Evolutionary conservation across 2,888 invertebrate species (phyloP).

Genomic region (Nomada flava): DNA sequence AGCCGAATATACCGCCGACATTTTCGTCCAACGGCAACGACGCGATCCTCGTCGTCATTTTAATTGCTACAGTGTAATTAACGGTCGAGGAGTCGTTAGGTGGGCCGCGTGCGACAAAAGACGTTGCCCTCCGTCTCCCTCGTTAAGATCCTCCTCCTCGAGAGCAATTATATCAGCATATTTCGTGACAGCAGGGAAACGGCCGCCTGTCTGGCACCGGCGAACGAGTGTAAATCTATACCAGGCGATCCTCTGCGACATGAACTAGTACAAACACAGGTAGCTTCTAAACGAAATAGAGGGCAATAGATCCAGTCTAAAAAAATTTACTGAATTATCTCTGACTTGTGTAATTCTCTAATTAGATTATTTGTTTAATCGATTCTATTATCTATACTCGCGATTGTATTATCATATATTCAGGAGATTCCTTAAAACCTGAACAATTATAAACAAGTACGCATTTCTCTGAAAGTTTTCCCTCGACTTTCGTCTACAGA

Average conservation of each 20-base stretch:
- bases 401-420: too few relatives aligned
- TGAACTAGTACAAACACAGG: not conserved
- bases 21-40: not conserved
- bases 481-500: not conserved
- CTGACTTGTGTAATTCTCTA: too few relatives aligned
- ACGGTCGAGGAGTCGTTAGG: constrained; percentile 25
- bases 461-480: too few relatives aligned
- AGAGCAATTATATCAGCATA: constrained; percentile 52
- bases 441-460: too few relatives aligned
- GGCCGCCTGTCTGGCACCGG: constrained; percentile 41
- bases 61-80: constrained; percentile 51
- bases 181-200: constrained; percentile 32
- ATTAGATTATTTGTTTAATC: too few relatives aligned
- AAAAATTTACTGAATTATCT: too few relatives aligned
- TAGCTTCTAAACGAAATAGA: too few relatives aligned
- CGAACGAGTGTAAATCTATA: constrained; percentile 19
- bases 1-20: not conserved
- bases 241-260: constrained; percentile 11
- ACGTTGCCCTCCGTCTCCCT: not conserved
- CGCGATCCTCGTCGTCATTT: constrained; percentile 17
- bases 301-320: too few relatives aligned
- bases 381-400: too few relatives aligned
- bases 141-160: constrained; percentile 31
- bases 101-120: not conserved
- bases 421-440: too few relatives aligned